Percentiles rank a stretch among this genome's conserved stretches.
These are phyloP conservation scores for Aldrovandia affinis DNA, from an alignment of 2,797 vertebrate genomes.

Conservation along the genomic window DNA sequence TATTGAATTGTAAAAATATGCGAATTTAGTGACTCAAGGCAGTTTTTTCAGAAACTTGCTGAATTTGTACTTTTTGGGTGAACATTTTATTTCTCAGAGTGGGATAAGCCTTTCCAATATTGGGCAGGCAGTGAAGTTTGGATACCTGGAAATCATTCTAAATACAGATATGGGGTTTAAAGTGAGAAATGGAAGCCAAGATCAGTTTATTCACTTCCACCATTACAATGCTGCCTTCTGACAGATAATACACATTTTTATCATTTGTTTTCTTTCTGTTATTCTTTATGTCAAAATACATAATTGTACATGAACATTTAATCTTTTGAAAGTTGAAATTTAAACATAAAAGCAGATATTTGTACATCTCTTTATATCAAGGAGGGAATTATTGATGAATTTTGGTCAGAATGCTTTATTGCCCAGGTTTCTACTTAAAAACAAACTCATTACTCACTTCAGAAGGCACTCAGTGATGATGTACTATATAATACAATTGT, in stretches of 20 bases:
- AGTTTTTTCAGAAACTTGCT: neutral
- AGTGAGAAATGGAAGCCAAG: too few species aligned
- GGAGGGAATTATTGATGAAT: neutral
- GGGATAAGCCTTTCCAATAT: neutral
- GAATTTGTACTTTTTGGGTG: constrained; percentile 14
- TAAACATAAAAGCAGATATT: too few species aligned
- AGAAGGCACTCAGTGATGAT: too few species aligned
- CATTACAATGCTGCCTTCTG: constrained; percentile 43
- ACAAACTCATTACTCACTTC: too few species aligned
- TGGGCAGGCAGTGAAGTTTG: constrained; percentile 23
- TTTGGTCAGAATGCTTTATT: neutral
- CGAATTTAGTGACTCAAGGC: neutral
- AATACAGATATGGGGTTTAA: too few species aligned
- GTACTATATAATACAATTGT: too few species aligned
- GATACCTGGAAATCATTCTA: neutral
- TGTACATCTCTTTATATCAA: too few species aligned
- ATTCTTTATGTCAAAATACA: too few species aligned
- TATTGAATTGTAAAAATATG: neutral
- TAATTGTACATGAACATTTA: too few species aligned
- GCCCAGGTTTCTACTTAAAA: too few species aligned
- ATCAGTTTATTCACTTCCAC: constrained; percentile 64
- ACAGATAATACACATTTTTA: too few species aligned
- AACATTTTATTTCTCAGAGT: neutral
- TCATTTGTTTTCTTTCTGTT: neutral
- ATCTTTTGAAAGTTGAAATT: too few species aligned